Percentiles rank a stretch among this genome's conserved stretches.
Conservation (phyloP, 2,113 vertebrate genomes). For the Eptatretus burgeri region DNA sequence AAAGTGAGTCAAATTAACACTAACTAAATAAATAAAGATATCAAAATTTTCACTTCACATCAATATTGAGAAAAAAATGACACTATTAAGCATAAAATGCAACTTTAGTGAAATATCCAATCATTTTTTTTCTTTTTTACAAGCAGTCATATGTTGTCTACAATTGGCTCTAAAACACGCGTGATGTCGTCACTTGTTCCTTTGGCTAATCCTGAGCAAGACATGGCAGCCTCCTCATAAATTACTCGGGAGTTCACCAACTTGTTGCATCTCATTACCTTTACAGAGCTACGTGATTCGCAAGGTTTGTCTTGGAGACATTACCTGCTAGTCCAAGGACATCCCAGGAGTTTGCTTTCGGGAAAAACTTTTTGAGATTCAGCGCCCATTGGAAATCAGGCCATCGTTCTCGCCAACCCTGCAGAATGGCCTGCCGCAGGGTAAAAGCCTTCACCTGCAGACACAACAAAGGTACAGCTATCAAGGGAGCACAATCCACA, state of each 20-base stretch:
- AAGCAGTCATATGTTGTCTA: no score
- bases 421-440: slow-evolving; percentile 74
- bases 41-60: no score
- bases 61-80: no score
- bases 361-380: slow-evolving; percentile 83
- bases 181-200: no score
- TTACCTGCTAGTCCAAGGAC: slow-evolving; percentile 74
- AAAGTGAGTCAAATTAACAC: no score
- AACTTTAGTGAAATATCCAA: no score
- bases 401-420: slow-evolving; percentile 92
- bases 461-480: background rate
- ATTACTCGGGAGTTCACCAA: slow-evolving; percentile 8
- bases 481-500: background rate
- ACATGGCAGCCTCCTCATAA: background rate
- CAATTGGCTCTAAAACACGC: no score
- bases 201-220: no score
- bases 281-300: background rate
- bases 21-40: no score
- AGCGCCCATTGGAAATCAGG: slow-evolving; percentile 86
- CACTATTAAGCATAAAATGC: no score
- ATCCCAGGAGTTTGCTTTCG: slow-evolving; percentile 75
- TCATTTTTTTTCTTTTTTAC: no score
- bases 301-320: background rate
- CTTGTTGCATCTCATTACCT: background rate
- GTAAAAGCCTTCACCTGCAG: slow-evolving; percentile 65